Evolutionary conservation across 2,797 vertebrate species (phyloP), one percentile per base, ranked within the genome.

Genomic region (Momotus momota): DNA sequence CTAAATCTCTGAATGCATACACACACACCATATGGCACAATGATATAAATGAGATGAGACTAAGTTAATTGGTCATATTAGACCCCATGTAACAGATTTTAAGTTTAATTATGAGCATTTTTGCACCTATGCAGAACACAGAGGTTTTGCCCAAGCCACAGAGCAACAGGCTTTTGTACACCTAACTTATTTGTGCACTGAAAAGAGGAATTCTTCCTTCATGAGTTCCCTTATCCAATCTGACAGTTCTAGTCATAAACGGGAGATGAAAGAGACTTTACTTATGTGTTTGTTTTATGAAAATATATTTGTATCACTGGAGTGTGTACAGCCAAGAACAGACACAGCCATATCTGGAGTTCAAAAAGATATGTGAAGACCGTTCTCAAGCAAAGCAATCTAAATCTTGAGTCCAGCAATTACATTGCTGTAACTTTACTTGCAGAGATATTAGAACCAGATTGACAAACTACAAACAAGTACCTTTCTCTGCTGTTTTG

Each of bases 81-180:
- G 88, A 97, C 52, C 49, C 81, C 62, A 58, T 21, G 29, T 78
- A 95, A 96, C 81, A 95, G 95, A 97, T 80, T 97, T 96, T 92
- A 97, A 92, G 86, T 95, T 97, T 95, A 93, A 72, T 90, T 94
- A 96, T 14, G 66, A 97, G 73, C 94, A 84, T 78, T 95, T 97
- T 86, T 91, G 81, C 71, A 86, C 94, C 90, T 93, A 35, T 70
- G 35, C 55, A 57, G 62, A 84, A 35, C 52, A 88, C 43, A 58
- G 45, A 66, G 65, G n/a, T 67, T 61, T 40, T 86, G 66, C 94
- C 88, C 70, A 6, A 96, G 91, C 79, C 52, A 20, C 14, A 13
- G 74, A 95, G 94, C 86, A 94, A 93, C 73, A 92, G 71, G 33
- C 45, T 91, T 35, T 78, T 86, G 62, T 72, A 79, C 33, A 46